Evolutionary conservation across 2,797 vertebrate species (phyloP).

Genomic region (Prionace glauca): DNA sequence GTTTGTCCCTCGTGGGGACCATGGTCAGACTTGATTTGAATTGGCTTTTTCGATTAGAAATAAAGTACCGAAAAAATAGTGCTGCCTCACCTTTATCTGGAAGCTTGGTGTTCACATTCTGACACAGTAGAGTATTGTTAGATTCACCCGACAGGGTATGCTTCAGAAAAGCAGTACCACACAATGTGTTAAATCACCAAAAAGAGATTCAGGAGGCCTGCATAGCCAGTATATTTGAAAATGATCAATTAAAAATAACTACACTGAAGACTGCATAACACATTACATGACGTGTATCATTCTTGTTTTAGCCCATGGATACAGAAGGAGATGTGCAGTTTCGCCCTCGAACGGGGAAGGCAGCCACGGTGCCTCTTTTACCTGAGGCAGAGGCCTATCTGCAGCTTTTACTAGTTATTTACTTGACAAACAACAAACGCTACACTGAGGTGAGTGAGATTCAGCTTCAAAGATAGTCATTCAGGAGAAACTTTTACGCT

Average conservation of each 20-base stretch:
- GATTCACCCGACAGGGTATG: no score
- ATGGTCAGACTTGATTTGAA: no score
- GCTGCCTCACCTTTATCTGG: neutral
- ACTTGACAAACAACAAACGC: slow-evolving; percentile 85
- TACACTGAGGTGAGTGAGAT: slow-evolving; percentile 68
- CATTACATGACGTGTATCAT: neutral
- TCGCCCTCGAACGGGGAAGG: slow-evolving; percentile 80
- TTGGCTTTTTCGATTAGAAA: no score
- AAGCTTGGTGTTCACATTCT: neutral
- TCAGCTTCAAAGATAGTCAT: neutral
- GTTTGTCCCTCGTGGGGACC: no score
- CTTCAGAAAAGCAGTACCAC: neutral
- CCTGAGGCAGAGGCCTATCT: slow-evolving; percentile 91
- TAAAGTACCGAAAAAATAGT: no score
- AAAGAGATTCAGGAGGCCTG: neutral
- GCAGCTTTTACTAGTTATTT: slow-evolving; percentile 84
- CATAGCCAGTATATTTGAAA: neutral
- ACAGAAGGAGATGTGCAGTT: slow-evolving; percentile 83
- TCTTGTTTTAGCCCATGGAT: slow-evolving; percentile 74
- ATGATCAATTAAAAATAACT: neutral
- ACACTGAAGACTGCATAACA: neutral
- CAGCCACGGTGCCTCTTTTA: slow-evolving; percentile 73
- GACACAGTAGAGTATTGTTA: neutral
- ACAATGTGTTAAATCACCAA: neutral
- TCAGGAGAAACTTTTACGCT: neutral